A percentile compares a stretch with the other conserved stretches of the same genome.
These are phyloP conservation scores for Drosophila obscura DNA, from an alignment of 1,140 invertebrate genomes.

Conservation along the genomic window DNA sequence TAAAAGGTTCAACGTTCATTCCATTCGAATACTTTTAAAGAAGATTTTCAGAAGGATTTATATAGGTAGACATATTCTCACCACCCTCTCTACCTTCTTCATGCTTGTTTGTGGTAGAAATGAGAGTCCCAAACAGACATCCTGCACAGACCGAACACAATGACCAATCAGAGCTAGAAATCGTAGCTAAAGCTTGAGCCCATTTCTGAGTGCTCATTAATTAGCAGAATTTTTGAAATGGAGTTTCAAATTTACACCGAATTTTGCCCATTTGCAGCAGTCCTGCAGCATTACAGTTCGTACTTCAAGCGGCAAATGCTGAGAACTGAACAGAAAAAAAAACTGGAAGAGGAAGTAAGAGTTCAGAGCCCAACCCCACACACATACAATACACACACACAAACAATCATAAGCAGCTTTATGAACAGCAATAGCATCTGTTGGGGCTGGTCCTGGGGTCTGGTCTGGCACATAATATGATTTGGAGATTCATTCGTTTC, in stretches of 20 bases:
- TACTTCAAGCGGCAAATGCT: background rate
- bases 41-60: no score
- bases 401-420: conserved; percentile 51
- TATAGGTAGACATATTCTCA: no score
- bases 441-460: background rate
- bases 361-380: background rate
- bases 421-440: conserved; percentile 39
- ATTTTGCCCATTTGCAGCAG: conserved; percentile 5
- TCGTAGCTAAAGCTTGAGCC: no score
- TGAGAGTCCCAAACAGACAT: no score
- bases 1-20: background rate
- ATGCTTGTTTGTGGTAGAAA: no score
- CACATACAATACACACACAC: conserved; percentile 14
- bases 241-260: conserved; percentile 5
- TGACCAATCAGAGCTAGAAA: no score
- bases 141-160: no score
- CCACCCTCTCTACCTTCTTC: no score
- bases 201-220: conserved; percentile 7
- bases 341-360: conserved; percentile 6
- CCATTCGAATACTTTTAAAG: no score
- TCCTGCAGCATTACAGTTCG: background rate
- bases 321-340: background rate
- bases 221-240: conserved; percentile 2
- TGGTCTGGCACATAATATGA: conserved; percentile 36
- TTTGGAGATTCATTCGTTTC: conserved; percentile 46